Base-by-base conservation (phyloP, 2,113 vertebrate genomes). In the Anarrhichthys ocellatus region DNA sequence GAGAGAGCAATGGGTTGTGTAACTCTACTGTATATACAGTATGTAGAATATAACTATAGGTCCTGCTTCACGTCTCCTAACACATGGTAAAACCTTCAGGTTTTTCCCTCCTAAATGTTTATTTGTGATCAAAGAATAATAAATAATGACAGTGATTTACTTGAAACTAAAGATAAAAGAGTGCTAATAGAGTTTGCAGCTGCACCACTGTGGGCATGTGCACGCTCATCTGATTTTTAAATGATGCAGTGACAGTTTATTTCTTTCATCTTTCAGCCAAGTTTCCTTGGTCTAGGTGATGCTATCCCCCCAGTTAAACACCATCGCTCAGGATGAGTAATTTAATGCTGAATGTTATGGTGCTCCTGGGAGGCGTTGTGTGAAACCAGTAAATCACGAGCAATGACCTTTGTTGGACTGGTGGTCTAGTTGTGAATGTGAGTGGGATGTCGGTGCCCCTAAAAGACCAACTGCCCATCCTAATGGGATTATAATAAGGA, bases 241-340 rank as follows among this genome's bases (percentile, higher is more conserved):
- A 89, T 86, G 27, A 82, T 54, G 68, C 73, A 38, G 78, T 61
- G 81, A 81, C 76, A 71, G 59, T 84, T 81, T 52, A 79, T 76
- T 83, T 78, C 79, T 87, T 87, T 86, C 76, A 89, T 89, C 79
- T 82, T 74, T 64, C 73, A 71, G 84, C 89, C 75, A 83, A 82
- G 80, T 86, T 81, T 81, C 85, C 83, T 58, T 58, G 29, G 87
- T 76, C 63, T 87, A 80, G 81, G 80, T 88, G 85, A 75, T 81
- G 84, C 76, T 71, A 42, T 80, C 69, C 83, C 62, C n/a, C 80
- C 82, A 71, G 89, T 84, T 81, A 80, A 79, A 81, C 81, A 22
- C 84, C 85, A 92, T 93, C 92, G 73, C 82, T 93, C 92, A 85
- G 78, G 73, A 83, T 88, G 86, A 92, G 89, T 91, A 78, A 93